Percentiles rank a stretch among this genome's conserved stretches.
Evolutionary conservation across 2,888 invertebrate species (phyloP).

Genomic region (Entomobrya multifasciata): DNA sequence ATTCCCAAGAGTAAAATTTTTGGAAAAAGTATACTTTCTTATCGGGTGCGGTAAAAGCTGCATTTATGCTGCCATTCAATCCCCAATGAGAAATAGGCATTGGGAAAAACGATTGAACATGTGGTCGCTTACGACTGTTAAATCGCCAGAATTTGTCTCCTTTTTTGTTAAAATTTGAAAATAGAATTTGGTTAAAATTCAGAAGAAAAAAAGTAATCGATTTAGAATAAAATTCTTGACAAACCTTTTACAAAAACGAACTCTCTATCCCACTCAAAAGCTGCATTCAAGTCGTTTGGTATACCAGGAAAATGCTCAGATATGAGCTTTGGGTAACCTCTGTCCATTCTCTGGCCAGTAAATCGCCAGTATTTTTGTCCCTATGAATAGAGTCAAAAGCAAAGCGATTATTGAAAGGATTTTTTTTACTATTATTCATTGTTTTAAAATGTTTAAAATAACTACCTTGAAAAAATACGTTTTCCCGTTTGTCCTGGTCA

Average conservation of each 20-base stretch:
- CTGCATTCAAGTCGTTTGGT: constrained; percentile 75
- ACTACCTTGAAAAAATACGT: constrained; percentile 77
- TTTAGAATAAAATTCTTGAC: too few species aligned
- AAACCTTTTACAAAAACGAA: constrained; percentile 78
- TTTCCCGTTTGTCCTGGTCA: constrained; percentile 74
- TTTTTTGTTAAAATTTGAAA: neutral
- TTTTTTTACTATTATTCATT: too few species aligned
- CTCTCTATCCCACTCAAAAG: constrained; percentile 74
- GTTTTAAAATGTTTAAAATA: too few species aligned
- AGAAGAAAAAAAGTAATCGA: too few species aligned
- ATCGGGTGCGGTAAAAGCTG: constrained; percentile 63
- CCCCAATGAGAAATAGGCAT: constrained; percentile 54
- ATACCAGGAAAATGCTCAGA: constrained; percentile 76
- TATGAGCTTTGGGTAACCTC: constrained; percentile 74
- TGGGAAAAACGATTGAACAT: constrained; percentile 57
- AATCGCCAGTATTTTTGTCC: constrained; percentile 78
- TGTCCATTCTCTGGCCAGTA: constrained; percentile 72
- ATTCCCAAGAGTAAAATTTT: constrained; percentile 64
- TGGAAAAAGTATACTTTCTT: constrained; percentile 73
- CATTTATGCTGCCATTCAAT: constrained; percentile 46
- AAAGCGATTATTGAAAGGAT: neutral
- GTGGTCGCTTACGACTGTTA: constrained; percentile 61
- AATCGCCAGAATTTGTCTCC: constrained; percentile 71
- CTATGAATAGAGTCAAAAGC: constrained; percentile 58
- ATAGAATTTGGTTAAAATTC: too few species aligned